Evolutionary conservation across 2,797 vertebrate genomes (phyloP).

Genomic region (Phoeniculus purpureus): DNA sequence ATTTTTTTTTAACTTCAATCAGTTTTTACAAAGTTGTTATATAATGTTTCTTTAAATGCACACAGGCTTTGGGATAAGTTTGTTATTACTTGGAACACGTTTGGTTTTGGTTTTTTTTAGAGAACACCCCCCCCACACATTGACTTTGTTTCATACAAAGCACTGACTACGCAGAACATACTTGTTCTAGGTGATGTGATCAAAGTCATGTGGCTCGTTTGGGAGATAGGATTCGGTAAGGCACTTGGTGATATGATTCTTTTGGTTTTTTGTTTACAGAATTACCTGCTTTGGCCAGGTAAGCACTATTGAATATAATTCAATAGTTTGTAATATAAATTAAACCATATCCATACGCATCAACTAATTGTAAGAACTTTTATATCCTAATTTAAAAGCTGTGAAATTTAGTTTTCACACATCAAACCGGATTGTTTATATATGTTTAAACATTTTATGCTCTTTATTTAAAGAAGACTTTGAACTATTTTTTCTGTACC

Average conservation of each 20-base stretch:
- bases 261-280: constrained; percentile 87
- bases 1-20: constrained; percentile 79
- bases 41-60: constrained; percentile 80
- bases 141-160: constrained; percentile 79
- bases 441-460: constrained; percentile 87
- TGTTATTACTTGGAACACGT: constrained; percentile 80
- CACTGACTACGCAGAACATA: constrained; percentile 76
- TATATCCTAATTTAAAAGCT: constrained; percentile 88
- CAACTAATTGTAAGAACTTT: constrained; percentile 86
- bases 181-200: constrained; percentile 77
- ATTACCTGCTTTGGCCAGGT: constrained; percentile 82
- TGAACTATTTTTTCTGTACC: constrained; percentile 91
- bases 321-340: constrained; percentile 90
- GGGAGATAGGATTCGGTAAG: constrained; percentile 73
- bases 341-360: constrained; percentile 87
- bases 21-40: constrained; percentile 80
- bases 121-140: constrained; percentile 72
- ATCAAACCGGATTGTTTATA: constrained; percentile 85
- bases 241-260: constrained; percentile 85
- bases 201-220: constrained; percentile 76
- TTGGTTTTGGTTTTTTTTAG: constrained; percentile 53
- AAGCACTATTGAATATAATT: constrained; percentile 84
- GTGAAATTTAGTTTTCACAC: constrained; percentile 86
- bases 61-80: constrained; percentile 80
- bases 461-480: constrained; percentile 95